These are phyloP conservation scores for Sakesphorus luctuosus DNA, from an alignment of 2,113 vertebrate species.

Conservation along the genomic window DNA sequence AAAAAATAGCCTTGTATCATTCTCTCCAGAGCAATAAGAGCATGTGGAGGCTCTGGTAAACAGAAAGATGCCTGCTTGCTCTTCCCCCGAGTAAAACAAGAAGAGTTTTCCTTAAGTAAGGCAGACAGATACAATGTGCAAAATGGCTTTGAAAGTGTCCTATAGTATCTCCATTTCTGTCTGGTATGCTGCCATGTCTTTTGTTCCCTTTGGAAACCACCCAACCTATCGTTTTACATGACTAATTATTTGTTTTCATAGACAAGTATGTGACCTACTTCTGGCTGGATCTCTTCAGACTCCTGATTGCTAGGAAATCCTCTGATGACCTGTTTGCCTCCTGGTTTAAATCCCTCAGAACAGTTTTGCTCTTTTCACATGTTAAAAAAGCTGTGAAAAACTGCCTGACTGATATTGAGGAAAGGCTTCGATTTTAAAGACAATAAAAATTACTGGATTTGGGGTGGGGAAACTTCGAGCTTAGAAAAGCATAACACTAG, in stretches of 20 bases:
- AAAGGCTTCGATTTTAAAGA: background rate
- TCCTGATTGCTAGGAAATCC: slow-evolving; percentile 48
- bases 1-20: background rate
- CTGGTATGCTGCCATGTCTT: slow-evolving; percentile 1
- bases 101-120: background rate
- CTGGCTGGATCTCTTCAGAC: slow-evolving; percentile 17
- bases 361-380: background rate
- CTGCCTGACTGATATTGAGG: background rate
- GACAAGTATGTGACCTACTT: slow-evolving; percentile 44
- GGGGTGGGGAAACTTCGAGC: background rate
- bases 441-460: background rate
- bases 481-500: background rate
- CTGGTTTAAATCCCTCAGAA: background rate
- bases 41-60: background rate
- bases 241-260: slow-evolving; percentile 48
- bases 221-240: background rate
- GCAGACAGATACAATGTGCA: background rate
- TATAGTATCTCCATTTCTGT: background rate
- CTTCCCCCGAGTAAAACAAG: background rate
- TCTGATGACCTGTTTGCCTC: slow-evolving; percentile 16
- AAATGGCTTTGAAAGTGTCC: slow-evolving; percentile 7
- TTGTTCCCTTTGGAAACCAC: slow-evolving; percentile 25
- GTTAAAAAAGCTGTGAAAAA: background rate
- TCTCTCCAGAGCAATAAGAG: background rate
- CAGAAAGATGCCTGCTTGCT: background rate